Conservation (phyloP, 2,113 vertebrate species). For the Tetrax tetrax region DNA sequence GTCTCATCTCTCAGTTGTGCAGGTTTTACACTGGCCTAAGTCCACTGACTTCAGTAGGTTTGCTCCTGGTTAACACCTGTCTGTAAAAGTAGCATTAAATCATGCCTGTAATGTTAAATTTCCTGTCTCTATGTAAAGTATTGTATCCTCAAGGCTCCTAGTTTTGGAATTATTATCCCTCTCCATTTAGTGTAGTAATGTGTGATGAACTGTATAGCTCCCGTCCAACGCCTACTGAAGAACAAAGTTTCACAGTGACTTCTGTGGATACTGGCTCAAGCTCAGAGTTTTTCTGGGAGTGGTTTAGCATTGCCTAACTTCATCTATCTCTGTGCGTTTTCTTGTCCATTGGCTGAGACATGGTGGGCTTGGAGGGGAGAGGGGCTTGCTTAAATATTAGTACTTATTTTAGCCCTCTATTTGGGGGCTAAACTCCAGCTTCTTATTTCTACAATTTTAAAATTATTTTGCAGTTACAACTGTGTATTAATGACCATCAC, state of each 20-base stretch:
- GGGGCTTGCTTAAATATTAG: background rate
- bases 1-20: background rate
- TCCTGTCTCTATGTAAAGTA: background rate
- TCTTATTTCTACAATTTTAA: too few relatives aligned
- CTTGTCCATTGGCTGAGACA: background rate
- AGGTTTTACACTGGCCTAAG: background rate
- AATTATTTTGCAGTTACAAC: too few relatives aligned
- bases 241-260: background rate
- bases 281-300: background rate
- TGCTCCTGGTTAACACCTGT: background rate
- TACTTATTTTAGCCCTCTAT: background rate
- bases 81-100: background rate
- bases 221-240: background rate
- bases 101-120: background rate
- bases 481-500: too few relatives aligned
- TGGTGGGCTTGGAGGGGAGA: background rate
- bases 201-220: background rate
- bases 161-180: background rate
- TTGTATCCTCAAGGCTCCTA: background rate
- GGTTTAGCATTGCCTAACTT: background rate
- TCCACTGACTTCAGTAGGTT: background rate
- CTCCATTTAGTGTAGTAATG: background rate
- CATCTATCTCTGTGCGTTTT: background rate
- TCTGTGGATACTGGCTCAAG: background rate
- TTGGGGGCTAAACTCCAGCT: too few relatives aligned